These are phyloP conservation scores for Taurulus bubalis DNA, from an alignment of 2,113 vertebrate species.

Conservation along the genomic window DNA sequence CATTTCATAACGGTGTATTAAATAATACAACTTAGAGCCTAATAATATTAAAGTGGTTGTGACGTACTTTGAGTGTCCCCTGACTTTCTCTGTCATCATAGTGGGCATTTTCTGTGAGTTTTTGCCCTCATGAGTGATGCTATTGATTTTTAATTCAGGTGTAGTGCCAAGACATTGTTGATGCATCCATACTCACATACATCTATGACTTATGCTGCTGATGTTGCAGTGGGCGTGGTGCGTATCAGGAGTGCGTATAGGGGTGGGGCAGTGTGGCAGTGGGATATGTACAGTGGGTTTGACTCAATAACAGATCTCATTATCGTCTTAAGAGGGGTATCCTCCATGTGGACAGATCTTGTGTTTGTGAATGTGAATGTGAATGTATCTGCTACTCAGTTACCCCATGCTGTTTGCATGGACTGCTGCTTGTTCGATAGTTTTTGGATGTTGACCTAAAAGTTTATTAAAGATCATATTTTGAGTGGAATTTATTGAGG, in stretches of 20 bases:
- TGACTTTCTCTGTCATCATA: neutral
- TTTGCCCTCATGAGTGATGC: conserved; percentile 7
- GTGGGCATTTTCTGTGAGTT: neutral
- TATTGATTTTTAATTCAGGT: conserved; percentile 21
- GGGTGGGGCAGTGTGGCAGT: conserved; percentile 45
- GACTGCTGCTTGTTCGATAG: neutral
- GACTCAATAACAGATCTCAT: conserved; percentile 23
- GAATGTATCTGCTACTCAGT: neutral
- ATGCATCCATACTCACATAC: conserved; percentile 23
- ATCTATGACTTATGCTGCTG: conserved; percentile 37
- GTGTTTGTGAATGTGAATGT: conserved; percentile 35
- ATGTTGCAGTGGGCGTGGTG: conserved; percentile 53
- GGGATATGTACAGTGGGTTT: conserved; percentile 42
- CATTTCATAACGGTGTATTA: neutral
- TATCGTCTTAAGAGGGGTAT: conserved; percentile 18
- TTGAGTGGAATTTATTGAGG: conserved; percentile 31
- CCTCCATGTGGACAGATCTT: conserved; percentile 1
- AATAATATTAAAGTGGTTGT: conserved; percentile 6
- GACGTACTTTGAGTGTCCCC: neutral
- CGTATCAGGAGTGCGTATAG: conserved; percentile 32
- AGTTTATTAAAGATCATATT: conserved; percentile 1
- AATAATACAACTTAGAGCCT: neutral
- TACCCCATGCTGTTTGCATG: neutral
- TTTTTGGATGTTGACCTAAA: neutral
- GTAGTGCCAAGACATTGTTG: conserved; percentile 1